Evolutionary conservation across 2,797 vertebrate species (phyloP).

Genomic region (Acipenser oxyrinchus): DNA sequence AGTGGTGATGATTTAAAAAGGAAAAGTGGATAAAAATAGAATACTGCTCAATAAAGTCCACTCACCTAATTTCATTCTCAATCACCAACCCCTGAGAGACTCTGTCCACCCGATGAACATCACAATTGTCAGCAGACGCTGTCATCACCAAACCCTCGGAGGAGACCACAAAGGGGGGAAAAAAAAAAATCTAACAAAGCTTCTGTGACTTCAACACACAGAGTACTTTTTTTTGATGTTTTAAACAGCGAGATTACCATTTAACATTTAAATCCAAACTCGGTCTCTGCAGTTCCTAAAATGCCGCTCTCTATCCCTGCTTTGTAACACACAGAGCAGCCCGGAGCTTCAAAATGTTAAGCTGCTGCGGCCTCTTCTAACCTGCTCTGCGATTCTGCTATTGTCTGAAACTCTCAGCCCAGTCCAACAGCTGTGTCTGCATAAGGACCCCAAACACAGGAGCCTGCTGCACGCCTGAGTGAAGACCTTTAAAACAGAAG

Average conservation of each 20-base stretch:
- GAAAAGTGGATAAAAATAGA: background rate
- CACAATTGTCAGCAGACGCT: slow-evolving; percentile 1
- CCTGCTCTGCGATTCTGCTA: background rate
- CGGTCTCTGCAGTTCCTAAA: too few species aligned
- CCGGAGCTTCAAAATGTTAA: background rate
- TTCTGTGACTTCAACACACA: background rate
- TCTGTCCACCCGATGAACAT: slow-evolving; percentile 2
- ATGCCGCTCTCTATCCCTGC: background rate
- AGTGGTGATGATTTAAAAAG: background rate
- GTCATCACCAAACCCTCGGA: background rate
- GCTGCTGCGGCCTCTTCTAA: background rate
- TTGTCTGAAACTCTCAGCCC: slow-evolving; percentile 3
- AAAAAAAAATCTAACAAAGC: background rate
- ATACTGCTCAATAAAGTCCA: background rate
- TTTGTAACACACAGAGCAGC: background rate
- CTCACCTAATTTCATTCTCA: background rate
- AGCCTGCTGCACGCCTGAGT: background rate
- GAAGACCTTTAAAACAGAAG: background rate
- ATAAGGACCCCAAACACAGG: background rate
- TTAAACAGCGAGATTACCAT: background rate
- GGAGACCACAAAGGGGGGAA: background rate
- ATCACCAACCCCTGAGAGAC: background rate
- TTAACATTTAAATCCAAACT: too few species aligned
- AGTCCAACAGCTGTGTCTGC: background rate
- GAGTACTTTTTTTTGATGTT: background rate